Base-by-base conservation (phyloP, 2,888 invertebrate species). In the Lymantria monacha region DNA sequence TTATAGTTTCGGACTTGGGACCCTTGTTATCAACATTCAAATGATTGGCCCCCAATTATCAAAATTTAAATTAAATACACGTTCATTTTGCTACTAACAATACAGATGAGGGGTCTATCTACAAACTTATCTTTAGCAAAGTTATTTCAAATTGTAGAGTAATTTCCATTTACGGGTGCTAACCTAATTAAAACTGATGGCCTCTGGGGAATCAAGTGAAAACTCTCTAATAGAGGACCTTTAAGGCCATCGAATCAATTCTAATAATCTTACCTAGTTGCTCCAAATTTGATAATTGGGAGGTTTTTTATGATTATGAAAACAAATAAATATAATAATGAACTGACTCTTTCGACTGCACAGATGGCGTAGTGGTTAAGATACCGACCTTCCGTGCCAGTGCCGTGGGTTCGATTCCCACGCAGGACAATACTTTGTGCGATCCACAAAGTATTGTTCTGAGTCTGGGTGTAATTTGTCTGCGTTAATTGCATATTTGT, bases 171-270 rank as follows among this genome's bases (percentile, higher is more conserved):
- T 59, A 59, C 52, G 53, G 49, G 54, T 50, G 46, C 40, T 64
- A 47, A 40, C 49, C 59, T 64, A 64, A 65, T 65, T 59, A 65
- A 65, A 62, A 65, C 46, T 44, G 65, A 62, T 60, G 30, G 54
- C 48, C 64, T 51, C 40, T 44, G 38, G 62, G 55, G 65, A 60
- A 30, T 42, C 15, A 36, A 30, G 53, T 49, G 43, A 49, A 48
- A 57, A 65, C 62, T 65, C 59, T 42, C 48, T 45, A 22, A 50
- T 44, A 40, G 40, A 49, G 42, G 51, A 51, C 61, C 51, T 48
- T 45, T 15, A 47, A 47, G 50, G 54, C 53, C 64, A 59, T 54
- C 53, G 48, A 64, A 64, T 64, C 59, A 62, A 55, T 61, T 59
- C 51, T 64, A 64, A 59, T 62, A 62, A 64, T 57, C 42, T 42